Conservation (phyloP, 2,113 vertebrate species). For the Elephas maximus region DNA sequence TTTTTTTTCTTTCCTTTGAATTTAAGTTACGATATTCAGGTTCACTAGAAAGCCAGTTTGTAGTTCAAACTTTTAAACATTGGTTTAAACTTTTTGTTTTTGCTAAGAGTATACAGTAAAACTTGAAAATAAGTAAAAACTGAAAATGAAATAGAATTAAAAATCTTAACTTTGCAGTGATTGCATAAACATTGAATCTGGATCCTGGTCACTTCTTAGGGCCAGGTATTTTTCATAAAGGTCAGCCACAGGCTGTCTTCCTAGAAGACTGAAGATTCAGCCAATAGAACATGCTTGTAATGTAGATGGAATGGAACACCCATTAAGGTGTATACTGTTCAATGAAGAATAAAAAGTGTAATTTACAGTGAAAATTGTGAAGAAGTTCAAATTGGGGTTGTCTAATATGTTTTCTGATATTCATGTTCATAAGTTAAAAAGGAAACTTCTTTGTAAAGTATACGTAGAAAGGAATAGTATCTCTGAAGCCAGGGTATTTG, state of each 20-base stretch:
- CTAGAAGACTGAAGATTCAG: background rate
- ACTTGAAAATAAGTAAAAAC: background rate
- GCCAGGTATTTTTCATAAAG: background rate
- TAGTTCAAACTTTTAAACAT: background rate
- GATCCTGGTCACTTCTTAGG: background rate
- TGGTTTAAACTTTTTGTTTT: background rate
- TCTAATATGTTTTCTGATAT: background rate
- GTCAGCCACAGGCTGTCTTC: background rate
- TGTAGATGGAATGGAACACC: background rate
- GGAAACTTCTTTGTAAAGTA: background rate
- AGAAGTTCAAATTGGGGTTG: background rate
- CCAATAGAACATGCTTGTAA: background rate
- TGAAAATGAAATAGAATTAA: slow-evolving; percentile 1
- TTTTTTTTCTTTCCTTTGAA: background rate
- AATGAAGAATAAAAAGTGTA: background rate
- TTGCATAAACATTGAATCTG: background rate
- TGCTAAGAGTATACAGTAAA: background rate
- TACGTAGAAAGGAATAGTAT: background rate
- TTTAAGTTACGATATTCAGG: background rate
- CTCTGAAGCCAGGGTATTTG: background rate
- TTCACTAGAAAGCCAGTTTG: background rate
- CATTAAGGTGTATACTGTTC: background rate
- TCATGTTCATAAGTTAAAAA: background rate
- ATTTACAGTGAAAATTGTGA: background rate
- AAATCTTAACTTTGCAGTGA: background rate